phyloP scores from a whole-genome alignment of 2,888 invertebrate species.

The Mesoligia furuncula region DNA sequence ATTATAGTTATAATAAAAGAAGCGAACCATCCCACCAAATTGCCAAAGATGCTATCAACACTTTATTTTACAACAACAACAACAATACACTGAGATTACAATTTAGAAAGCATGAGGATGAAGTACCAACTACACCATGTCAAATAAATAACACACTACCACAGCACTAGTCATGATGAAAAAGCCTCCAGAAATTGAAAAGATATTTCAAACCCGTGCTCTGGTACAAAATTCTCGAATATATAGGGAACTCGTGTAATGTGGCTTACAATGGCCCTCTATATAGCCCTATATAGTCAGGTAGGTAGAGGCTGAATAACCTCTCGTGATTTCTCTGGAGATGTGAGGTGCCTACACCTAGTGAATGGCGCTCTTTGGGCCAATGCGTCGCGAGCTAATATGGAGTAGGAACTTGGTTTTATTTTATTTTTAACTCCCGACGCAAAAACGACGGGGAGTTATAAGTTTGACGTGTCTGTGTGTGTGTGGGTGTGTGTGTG shows the following conservation, averaged over 20 bases:
- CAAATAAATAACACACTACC: conserved; percentile 19
- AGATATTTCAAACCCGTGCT: conserved; percentile 55
- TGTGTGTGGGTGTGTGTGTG: no score
- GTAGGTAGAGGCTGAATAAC: conserved; percentile 74
- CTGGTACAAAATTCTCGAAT: conserved; percentile 63
- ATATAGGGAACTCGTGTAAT: conserved; percentile 68
- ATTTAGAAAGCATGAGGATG: not conserved
- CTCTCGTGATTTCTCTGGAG: conserved; percentile 81
- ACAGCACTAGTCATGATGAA: conserved; percentile 38
- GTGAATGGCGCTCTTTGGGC: conserved; percentile 80
- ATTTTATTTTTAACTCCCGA: conserved; percentile 3
- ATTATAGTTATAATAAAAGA: no score
- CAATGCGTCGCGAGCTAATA: conserved; percentile 66
- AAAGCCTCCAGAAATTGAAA: conserved; percentile 48
- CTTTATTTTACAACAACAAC: not conserved
- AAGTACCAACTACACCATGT: not conserved
- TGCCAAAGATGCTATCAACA: no score
- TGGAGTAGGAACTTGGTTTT: conserved; percentile 52
- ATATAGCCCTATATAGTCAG: conserved; percentile 69
- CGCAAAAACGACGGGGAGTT: no score
- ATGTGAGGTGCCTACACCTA: conserved; percentile 47
- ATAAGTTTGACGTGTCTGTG: no score
- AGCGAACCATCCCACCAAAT: no score
- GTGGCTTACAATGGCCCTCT: conserved; percentile 66
- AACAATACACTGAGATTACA: not conserved